Conservation (phyloP, 2,888 invertebrate genomes). For the Byasa hedistus region DNA sequence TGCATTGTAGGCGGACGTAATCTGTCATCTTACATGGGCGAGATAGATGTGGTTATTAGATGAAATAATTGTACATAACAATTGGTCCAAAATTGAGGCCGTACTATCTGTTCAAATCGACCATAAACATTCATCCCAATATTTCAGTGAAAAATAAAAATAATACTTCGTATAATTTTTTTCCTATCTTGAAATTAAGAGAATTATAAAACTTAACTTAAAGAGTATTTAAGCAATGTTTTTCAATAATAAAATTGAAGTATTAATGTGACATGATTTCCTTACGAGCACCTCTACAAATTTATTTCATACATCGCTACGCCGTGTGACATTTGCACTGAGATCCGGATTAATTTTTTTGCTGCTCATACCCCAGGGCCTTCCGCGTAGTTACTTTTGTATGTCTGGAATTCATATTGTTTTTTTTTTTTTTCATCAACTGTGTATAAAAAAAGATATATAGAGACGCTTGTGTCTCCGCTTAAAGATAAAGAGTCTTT, state of each 20-base stretch:
- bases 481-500: too few relatives aligned
- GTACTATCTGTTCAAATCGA: slow-evolving; percentile 30
- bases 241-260: background rate
- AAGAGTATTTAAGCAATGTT: too few relatives aligned
- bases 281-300: slow-evolving; percentile 16
- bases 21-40: slow-evolving; percentile 54
- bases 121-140: background rate
- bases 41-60: slow-evolving; percentile 36
- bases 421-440: background rate
- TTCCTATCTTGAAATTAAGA: too few relatives aligned
- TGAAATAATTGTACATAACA: slow-evolving; percentile 41
- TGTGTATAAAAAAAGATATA: background rate
- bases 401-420: background rate
- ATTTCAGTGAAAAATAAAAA: background rate
- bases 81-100: slow-evolving; percentile 48
- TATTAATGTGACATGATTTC: background rate
- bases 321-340: slow-evolving; percentile 37
- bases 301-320: slow-evolving; percentile 8
- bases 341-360: slow-evolving; percentile 44
- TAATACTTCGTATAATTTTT: too few relatives aligned
- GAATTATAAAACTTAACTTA: too few relatives aligned
- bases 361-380: slow-evolving; percentile 30
- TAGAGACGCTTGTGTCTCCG: background rate
- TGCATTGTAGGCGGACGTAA: slow-evolving; percentile 45
- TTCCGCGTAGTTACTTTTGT: slow-evolving; percentile 40